These are phyloP conservation scores for Melanostoma scalare DNA, from an alignment of 2,888 invertebrate genomes.

Conservation along the genomic window DNA sequence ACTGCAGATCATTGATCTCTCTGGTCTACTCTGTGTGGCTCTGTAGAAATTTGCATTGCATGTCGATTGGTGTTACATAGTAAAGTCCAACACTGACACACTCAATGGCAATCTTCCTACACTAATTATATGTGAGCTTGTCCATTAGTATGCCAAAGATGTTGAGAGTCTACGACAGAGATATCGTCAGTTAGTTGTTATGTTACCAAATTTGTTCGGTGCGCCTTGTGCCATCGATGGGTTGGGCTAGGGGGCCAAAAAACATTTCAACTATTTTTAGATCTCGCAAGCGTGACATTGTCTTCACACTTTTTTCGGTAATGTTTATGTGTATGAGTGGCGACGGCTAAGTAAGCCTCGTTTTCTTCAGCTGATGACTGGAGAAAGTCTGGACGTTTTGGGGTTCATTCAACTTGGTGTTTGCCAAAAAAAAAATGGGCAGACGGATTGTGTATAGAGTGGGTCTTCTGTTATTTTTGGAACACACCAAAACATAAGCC, in stretches of 20 bases:
- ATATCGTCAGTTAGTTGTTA: constrained; percentile 31
- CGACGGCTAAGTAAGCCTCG: constrained; percentile 71
- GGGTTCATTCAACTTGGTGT: constrained; percentile 74
- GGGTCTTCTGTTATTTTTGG: constrained; percentile 50
- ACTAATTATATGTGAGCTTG: constrained; percentile 44
- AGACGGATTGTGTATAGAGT: constrained; percentile 6
- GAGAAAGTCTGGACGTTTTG: constrained; percentile 75
- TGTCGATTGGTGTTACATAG: constrained; percentile 63
- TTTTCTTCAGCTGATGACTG: constrained; percentile 75
- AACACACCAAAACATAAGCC: constrained; percentile 49
- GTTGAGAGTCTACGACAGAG: constrained; percentile 17
- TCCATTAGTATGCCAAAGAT: constrained; percentile 56
- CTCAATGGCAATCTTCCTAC: not conserved
- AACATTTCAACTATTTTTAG: constrained; percentile 59
- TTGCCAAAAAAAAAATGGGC: constrained; percentile 64
- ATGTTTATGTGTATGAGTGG: constrained; percentile 16
- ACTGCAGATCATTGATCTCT: constrained; percentile 68
- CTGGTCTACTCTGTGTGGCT: constrained; percentile 19
- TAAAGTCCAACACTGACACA: constrained; percentile 24
- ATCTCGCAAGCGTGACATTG: constrained; percentile 50
- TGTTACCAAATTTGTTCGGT: constrained; percentile 64
- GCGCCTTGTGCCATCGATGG: constrained; percentile 36
- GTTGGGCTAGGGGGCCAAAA: constrained; percentile 42
- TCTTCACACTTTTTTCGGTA: constrained; percentile 19
- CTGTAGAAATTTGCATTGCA: constrained; percentile 68